These are phyloP conservation scores for Pheucticus melanocephalus DNA, from an alignment of 2,113 vertebrate genomes.

Conservation along the genomic window DNA sequence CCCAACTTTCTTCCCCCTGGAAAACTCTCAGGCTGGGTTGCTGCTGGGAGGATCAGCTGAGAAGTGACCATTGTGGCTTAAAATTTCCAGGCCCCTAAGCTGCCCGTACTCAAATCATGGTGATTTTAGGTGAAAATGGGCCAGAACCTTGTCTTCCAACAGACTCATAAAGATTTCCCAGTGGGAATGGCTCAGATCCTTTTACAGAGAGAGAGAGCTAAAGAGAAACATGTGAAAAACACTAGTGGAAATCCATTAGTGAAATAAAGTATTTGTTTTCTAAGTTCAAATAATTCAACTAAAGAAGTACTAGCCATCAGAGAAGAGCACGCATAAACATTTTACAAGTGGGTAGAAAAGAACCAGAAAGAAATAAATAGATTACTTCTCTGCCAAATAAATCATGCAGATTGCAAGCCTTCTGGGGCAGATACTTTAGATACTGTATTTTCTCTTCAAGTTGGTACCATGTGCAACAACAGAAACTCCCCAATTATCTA, in stretches of 20 bases:
- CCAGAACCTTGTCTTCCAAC: not conserved
- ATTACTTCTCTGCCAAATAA: not conserved
- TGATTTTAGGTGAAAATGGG: not conserved
- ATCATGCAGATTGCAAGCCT: not conserved
- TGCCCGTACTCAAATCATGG: not conserved
- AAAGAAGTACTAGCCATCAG: not conserved
- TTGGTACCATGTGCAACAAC: not conserved
- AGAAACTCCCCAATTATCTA: not conserved
- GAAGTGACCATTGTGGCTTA: not conserved
- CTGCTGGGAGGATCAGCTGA: not conserved
- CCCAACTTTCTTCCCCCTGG: not conserved
- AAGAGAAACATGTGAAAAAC: not conserved
- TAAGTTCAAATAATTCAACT: not conserved
- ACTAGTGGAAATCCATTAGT: not conserved
- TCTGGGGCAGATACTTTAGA: not conserved
- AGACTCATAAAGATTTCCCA: not conserved
- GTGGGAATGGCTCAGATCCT: not conserved
- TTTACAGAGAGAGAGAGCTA: not conserved
- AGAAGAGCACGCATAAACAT: not conserved
- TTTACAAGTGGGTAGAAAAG: conserved; percentile 15
- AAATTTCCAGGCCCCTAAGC: not conserved
- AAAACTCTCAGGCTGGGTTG: not conserved
- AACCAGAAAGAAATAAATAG: conserved; percentile 17
- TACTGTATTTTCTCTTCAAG: not conserved
- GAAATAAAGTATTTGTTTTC: conserved; percentile 8